Base-by-base conservation (phyloP, 2,888 invertebrate genomes). In the Drosophila setosimentum region DNA sequence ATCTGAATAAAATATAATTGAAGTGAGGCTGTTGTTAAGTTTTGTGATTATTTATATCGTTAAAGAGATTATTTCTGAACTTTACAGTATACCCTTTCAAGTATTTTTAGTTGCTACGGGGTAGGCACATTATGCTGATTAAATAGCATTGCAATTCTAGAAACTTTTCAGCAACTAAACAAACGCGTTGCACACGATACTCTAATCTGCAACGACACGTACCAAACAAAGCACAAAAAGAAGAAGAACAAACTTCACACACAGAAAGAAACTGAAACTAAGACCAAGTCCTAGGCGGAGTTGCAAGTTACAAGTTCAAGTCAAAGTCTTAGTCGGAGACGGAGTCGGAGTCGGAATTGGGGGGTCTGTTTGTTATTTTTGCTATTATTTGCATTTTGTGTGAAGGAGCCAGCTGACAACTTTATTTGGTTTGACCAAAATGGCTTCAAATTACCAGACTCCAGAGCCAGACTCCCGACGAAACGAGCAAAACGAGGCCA, bases 391-490 rank as follows among this genome's bases (percentile, higher is more conserved):
- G 89, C 89, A 83, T 83, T 81, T 79, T 77, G 89, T 77, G 79
- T 74, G 73, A 86, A 83, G 74, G 70, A 89, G 88, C 86, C 83
- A 87, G 90, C 87, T 87, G 87, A 87, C 87, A 87, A 87, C 87
- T 87, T 87, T 89, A 87, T 87, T 87, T 87, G 73, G 74, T 66
- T 78, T 40, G 76, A 68, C 85, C 73, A 79, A 85, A 89, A 87
- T 81, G 88, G 90, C 86, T 67, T 87, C 87, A 85, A 87, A 83
- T 87, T 87, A 89, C 89, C 64, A 45, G 45, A 24, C 40, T n/a
- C 40, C 40, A 10, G 40, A 40, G 40, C 10, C 40, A n/a, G 18
- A 8, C 45, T 7, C 21, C 13, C 45, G 45, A 45, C 45, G 1
- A 21, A 21, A 45, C 45, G 1, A 21, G 45, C 24, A 45, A 24